A percentile compares a stretch with the other conserved stretches of the same genome.
Conservation (phyloP, 2,113 vertebrate genomes). For the Menura novaehollandiae region DNA sequence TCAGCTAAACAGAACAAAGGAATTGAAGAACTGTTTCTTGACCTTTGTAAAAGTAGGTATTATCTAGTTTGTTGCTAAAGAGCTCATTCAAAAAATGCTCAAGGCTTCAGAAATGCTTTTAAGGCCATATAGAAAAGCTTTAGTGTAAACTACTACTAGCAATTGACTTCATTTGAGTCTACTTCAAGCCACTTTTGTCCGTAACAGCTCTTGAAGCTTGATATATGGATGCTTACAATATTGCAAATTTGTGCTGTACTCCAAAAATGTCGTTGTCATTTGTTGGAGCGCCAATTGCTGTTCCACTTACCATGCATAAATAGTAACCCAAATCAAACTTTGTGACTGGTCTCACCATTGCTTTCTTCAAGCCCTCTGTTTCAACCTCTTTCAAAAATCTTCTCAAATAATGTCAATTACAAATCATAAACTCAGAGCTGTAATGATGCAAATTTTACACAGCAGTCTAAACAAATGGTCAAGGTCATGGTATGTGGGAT, state of each 20-base stretch:
- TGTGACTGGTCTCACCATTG: not conserved
- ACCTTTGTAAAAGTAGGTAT: conserved; percentile 96
- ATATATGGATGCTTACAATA: not conserved
- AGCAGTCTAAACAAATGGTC: not conserved
- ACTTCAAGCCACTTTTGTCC: not conserved
- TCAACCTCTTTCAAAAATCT: not conserved
- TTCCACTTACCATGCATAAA: not conserved
- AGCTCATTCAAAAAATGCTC: not conserved
- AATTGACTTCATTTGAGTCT: not conserved
- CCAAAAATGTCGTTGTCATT: not conserved
- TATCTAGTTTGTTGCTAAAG: not conserved
- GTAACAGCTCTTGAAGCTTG: not conserved
- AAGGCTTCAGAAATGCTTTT: not conserved
- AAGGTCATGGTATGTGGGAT: not conserved
- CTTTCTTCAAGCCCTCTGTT: not conserved
- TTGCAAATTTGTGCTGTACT: not conserved
- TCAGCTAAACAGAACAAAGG: conserved; percentile 99
- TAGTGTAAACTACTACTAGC: not conserved
- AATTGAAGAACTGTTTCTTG: conserved; percentile 98
- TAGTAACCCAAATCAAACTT: not conserved
- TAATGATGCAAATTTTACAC: not conserved
- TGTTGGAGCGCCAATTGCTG: not conserved
- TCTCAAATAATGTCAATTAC: not conserved
- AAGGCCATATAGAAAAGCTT: not conserved
- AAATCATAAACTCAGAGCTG: not conserved